Base-by-base conservation (phyloP, 1,140 invertebrate species). In the Hestina assimilis region DNA sequence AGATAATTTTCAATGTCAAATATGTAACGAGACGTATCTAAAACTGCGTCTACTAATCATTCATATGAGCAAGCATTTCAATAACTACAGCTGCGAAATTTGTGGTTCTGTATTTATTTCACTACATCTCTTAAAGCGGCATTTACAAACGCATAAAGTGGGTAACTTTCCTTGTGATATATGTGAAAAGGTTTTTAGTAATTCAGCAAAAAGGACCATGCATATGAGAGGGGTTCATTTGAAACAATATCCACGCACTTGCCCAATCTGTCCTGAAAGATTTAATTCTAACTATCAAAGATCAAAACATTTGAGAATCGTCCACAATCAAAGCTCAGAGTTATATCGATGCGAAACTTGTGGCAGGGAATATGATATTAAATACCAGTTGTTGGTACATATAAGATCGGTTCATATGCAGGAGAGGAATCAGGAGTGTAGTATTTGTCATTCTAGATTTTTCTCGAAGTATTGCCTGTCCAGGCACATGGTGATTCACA, bases 391-490 rank as follows among this genome's bases (percentile, higher is more conserved):
- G 3, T 64, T 87, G n/a, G 62, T 89, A 0, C 90, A 91, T 23
- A 86, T 90, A 38, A 71, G 89, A 38, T 89, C 83, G 0, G 77
- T 85, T 1, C 90, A 91, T 52, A 81, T 90, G 2, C 90, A 91
- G 28, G 90, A 91, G 38, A 78, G 89, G 5, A 90, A 90, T 24
- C 87, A 88, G 4, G 78, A 79, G 5, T 92, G 91, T 60, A 62
- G 69, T 2, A 62, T 90, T 3, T 91, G 91, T 35, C 84, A 92
- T 50, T 94, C 93, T 59, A 91, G 91, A 11, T 96, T 95, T 72
- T 94, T 94, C 47, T 79, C 93, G 73, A 89, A 93, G 85, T 65
- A 93, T 90, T 85, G 93, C 89, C 31, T 95, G 83, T 88, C 94
- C 86, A 84, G 90, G 89, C 92, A 92, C 76, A 90, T 94, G 94